These are phyloP conservation scores for Cebidichthys violaceus DNA, from an alignment of 2,113 vertebrate species.

Conservation along the genomic window DNA sequence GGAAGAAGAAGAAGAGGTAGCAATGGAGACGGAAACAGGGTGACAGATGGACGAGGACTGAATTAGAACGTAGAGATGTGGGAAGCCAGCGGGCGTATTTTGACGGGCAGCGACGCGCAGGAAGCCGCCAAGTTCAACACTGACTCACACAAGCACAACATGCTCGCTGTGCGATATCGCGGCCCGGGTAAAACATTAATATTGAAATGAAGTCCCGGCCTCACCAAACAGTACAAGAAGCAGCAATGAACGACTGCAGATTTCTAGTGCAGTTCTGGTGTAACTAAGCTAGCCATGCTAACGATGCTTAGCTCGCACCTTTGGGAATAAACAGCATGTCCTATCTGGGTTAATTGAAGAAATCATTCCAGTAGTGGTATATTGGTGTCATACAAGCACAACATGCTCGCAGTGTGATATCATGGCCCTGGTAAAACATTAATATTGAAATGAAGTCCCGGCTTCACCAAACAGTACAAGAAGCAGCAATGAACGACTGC, in stretches of 20 bases:
- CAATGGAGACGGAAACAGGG: conserved; percentile 20
- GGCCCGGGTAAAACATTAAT: background rate
- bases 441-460: background rate
- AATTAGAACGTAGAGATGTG: conserved; percentile 31
- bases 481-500: background rate
- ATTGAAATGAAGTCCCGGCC: background rate
- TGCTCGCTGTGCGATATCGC: conserved; percentile 2
- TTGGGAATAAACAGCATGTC: too few species aligned
- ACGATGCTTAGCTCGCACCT: too few species aligned
- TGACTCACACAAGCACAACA: conserved; percentile 29
- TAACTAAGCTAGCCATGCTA: too few species aligned
- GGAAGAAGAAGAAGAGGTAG: background rate
- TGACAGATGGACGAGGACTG: conserved; percentile 54
- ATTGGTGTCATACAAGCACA: conserved; percentile 41
- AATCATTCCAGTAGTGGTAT: too few species aligned
- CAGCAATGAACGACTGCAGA: background rate
- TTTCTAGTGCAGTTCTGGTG: background rate
- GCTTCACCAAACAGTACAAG: background rate
- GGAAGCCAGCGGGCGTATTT: conserved; percentile 5
- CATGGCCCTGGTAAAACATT: background rate
- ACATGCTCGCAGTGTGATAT: conserved; percentile 17
- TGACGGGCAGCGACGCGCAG: conserved; percentile 16
- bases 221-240: background rate
- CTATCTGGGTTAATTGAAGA: too few species aligned
- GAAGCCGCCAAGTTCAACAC: conserved; percentile 43